A percentile compares a stretch with the other conserved stretches of the same genome.
Evolutionary conservation across 1,140 invertebrate genomes (phyloP).

Genomic region (Eurosta solidaginis): DNA sequence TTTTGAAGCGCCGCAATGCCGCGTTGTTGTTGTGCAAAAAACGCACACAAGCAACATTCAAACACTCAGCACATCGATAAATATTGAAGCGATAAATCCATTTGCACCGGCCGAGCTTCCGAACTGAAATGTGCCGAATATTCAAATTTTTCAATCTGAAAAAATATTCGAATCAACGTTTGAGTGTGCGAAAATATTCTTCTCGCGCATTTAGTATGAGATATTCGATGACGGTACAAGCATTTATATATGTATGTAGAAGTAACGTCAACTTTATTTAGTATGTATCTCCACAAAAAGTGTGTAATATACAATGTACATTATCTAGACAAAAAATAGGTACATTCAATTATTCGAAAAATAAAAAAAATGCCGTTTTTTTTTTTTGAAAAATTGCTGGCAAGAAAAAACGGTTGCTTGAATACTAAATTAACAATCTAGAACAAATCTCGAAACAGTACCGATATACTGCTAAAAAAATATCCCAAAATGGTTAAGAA

Average conservation of each 20-base stretch:
- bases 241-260: background rate
- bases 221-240: background rate
- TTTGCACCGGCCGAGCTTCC: conserved; percentile 1
- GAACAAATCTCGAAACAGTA: too few relatives aligned
- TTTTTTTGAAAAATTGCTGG: too few relatives aligned
- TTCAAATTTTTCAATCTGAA: conserved; percentile 4
- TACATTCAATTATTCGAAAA: too few relatives aligned
- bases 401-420: too few relatives aligned
- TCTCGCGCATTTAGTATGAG: background rate
- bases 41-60: background rate
- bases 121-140: conserved; percentile 18
- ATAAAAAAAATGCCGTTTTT: too few relatives aligned
- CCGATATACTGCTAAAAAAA: too few relatives aligned
- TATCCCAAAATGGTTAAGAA: too few relatives aligned
- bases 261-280: background rate
- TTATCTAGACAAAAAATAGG: too few relatives aligned
- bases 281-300: background rate
- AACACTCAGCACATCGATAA: background rate
- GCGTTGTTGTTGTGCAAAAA: conserved; percentile 11
- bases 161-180: background rate
- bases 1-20: background rate
- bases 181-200: background rate
- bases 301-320: too few relatives aligned
- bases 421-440: too few relatives aligned
- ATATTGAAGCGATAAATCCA: background rate